Evolutionary conservation across 2,113 vertebrate genomes (phyloP), one percentile per base, ranked within the genome.

Genomic region (Ibidorhyncha struthersii): DNA sequence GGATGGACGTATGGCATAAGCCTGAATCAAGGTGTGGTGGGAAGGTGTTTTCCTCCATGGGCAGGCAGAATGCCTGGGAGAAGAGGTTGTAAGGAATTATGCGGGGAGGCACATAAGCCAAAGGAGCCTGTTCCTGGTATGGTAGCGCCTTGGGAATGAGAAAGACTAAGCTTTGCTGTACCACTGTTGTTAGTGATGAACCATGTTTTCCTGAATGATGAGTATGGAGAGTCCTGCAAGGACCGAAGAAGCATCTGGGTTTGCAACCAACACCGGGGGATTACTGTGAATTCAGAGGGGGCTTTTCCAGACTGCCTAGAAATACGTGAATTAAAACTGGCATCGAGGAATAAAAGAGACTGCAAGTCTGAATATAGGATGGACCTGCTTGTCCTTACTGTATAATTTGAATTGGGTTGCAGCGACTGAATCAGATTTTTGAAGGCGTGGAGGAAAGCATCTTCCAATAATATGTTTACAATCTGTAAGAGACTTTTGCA

Each of bases 191-290:
- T 47, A 29, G 29, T 45, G 40, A 26, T 38, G 34, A 89, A 12
- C 7, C 16, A 7, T 0, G 0, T 58, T 89, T 49, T 73, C 38
- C 23, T 58, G 40, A 45, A 9, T 2, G 1, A 15, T 12, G 30
- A 10, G 5, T 43, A 7, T 41, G 21, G 20, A 3, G 10, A 62
- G 29, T 32, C 43, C 47, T 85, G 43, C 23, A 45, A 87, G 81
- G 40, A 55, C 16, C 18, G 27, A 29, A 67, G 40, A 32, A 91
- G 12, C 21, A 2, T 29, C 55, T 47, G 32, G 5, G 16, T 66
- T 77, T 89, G 73, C 41, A 59, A 8, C 18, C 30, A 21, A 19
- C 6, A 9, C 9, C 16, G 30, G 58, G 30, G 43, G 5, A 27
- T 61, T 61, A 14, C 14, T n/a, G 14, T 32, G 16, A 81, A 69